Conservation (phyloP, 2,113 vertebrate species). For the Rhodinocichla rosea region DNA sequence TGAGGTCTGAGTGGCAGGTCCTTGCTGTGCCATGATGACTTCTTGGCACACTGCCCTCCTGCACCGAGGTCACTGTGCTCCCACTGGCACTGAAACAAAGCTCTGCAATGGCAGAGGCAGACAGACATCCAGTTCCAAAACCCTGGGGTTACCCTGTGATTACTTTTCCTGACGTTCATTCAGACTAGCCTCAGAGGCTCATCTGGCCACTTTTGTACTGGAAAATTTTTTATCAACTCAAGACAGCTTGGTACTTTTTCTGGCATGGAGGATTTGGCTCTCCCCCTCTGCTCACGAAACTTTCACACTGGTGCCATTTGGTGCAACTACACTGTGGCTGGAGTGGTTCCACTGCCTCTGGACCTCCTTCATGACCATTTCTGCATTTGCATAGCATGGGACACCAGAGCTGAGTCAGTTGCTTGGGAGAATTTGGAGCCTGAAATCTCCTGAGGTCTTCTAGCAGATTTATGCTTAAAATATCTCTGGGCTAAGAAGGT, state of each 20-base stretch:
- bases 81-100: accelerated
- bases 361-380: neutral
- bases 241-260: neutral
- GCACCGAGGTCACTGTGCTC: neutral
- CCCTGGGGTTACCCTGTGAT: neutral
- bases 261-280: neutral
- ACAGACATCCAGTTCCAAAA: neutral
- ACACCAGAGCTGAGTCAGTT: neutral
- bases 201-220: neutral
- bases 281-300: neutral
- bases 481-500: constrained; percentile 32
- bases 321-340: neutral
- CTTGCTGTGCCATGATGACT: neutral
- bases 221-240: neutral
- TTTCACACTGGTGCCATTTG: neutral
- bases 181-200: neutral
- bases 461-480: constrained; percentile 29
- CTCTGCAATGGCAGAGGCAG: neutral
- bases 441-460: neutral
- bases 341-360: neutral
- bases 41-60: neutral
- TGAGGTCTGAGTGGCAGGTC: neutral
- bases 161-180: neutral
- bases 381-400: neutral
- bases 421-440: neutral